These are phyloP conservation scores for Pollenia labialis DNA, from an alignment of 2,888 invertebrate species.

Conservation along the genomic window DNA sequence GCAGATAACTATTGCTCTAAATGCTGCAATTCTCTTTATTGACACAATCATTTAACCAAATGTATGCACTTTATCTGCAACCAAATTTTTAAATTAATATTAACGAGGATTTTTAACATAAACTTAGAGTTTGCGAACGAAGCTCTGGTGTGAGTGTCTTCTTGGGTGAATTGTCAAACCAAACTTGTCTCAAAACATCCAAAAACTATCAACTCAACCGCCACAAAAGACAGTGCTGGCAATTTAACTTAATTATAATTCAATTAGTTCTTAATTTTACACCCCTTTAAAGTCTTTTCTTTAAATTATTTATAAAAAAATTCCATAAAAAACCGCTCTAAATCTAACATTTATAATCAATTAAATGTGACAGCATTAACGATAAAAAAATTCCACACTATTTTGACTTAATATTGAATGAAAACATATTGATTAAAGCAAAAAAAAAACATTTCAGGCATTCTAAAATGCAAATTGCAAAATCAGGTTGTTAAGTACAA, in stretches of 20 bases:
- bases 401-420: not conserved
- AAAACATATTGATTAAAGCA: conserved; percentile 5
- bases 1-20: too few relatives aligned
- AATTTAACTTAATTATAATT: conserved; percentile 19
- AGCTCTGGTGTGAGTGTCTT: too few relatives aligned
- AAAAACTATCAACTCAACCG: too few relatives aligned
- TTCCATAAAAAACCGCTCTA: not conserved
- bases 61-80: too few relatives aligned
- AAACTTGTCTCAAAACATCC: too few relatives aligned
- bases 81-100: too few relatives aligned
- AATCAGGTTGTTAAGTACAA: conserved; percentile 36
- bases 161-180: too few relatives aligned
- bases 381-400: not conserved
- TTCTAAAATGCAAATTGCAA: conserved; percentile 59
- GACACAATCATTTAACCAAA: too few relatives aligned
- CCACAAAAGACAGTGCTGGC: not conserved
- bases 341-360: conserved; percentile 22
- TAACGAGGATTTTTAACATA: too few relatives aligned
- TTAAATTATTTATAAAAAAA: not conserved
- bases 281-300: not conserved
- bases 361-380: conserved; percentile 33
- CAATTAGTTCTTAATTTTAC: not conserved
- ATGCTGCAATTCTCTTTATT: too few relatives aligned
- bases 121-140: too few relatives aligned
- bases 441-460: conserved; percentile 12